A percentile compares a stretch with the other conserved stretches of the same genome.
These are phyloP conservation scores for Onchidella celtica DNA, from an alignment of 2,888 invertebrate genomes.

Conservation along the genomic window DNA sequence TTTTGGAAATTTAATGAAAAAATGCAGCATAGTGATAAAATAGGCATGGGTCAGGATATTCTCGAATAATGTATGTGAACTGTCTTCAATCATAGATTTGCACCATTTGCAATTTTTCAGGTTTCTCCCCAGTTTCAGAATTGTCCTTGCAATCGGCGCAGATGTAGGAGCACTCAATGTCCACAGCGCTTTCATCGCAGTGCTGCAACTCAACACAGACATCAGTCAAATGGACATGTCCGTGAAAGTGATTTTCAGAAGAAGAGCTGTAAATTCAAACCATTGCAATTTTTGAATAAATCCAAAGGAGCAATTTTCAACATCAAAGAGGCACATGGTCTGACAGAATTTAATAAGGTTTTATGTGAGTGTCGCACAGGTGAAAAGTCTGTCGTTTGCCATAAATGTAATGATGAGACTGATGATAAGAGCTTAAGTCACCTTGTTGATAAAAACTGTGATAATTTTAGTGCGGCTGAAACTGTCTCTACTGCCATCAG, in stretches of 20 bases:
- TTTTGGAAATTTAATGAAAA: too few species aligned
- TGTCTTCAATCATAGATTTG: too few species aligned
- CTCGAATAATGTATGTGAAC: too few species aligned
- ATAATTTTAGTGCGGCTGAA: not conserved
- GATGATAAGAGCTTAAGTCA: too few species aligned
- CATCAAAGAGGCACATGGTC: too few species aligned
- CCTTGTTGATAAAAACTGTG: not conserved
- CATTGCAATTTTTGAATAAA: conserved; percentile 7
- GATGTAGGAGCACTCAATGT: not conserved
- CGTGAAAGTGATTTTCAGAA: not conserved
- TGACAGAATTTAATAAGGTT: too few species aligned
- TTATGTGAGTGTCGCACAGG: too few species aligned
- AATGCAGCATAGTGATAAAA: too few species aligned
- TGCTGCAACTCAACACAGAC: not conserved
- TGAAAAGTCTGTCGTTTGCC: too few species aligned
- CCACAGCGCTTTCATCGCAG: not conserved
- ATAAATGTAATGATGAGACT: too few species aligned
- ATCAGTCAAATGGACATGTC: not conserved
- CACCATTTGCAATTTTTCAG: not conserved
- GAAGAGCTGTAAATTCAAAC: conserved; percentile 1
- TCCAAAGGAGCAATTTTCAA: not conserved
- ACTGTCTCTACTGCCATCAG: not conserved
- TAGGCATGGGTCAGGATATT: too few species aligned
- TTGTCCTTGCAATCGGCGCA: not conserved
- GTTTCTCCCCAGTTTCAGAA: conserved; percentile 30